Percentiles rank a stretch among this genome's conserved stretches.
phyloP scores from a whole-genome alignment of 2,888 invertebrate genomes.

The Noctua janthe region DNA sequence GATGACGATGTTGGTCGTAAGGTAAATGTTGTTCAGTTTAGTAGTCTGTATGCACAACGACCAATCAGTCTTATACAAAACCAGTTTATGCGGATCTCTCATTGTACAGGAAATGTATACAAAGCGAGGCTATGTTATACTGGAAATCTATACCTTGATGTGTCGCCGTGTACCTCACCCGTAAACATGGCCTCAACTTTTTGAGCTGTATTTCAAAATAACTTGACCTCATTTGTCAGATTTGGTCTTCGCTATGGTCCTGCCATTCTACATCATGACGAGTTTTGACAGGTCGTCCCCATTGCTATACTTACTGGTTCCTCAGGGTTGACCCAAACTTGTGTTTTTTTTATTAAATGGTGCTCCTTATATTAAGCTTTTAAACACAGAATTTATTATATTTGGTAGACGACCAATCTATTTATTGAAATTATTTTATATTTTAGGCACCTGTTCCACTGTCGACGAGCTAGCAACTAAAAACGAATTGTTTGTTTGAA shows the following conservation, averaged over 20 bases:
- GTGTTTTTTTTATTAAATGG: slow-evolving; percentile 12
- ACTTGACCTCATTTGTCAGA: background rate
- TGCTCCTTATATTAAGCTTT: background rate
- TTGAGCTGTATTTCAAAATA: background rate
- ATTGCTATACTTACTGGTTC: slow-evolving; percentile 33
- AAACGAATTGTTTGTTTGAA: background rate
- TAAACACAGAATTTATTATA: background rate
- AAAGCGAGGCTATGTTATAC: no score
- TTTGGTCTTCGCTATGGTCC: background rate
- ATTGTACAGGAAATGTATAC: no score
- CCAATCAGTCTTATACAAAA: no score
- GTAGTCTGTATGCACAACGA: no score
- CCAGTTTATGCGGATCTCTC: no score
- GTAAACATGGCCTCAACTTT: background rate
- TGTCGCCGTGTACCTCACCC: background rate
- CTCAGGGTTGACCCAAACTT: slow-evolving; percentile 42
- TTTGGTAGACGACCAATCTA: slow-evolving; percentile 13
- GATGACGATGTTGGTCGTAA: no score
- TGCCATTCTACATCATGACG: background rate
- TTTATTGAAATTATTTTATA: background rate
- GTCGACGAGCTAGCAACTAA: background rate
- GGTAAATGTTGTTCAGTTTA: no score
- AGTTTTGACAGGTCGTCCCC: background rate
- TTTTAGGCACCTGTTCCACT: background rate
- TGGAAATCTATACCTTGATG: no score